Evolutionary conservation across 2,888 invertebrate species (phyloP).

Genomic region (Tinea trinotella): DNA sequence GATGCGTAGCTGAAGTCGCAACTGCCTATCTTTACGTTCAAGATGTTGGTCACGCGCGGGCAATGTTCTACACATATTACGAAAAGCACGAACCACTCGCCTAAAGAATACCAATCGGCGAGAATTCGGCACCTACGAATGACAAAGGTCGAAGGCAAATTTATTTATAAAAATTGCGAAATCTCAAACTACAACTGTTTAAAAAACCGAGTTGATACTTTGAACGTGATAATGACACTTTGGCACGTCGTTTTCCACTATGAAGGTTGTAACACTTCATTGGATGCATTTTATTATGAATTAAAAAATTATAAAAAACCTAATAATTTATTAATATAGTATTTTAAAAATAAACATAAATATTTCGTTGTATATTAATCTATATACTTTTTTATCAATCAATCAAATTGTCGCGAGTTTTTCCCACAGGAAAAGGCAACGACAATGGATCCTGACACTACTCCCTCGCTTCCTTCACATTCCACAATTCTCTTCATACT

Average conservation of each 20-base stretch:
- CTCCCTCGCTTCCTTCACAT: no score
- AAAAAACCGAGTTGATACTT: constrained; percentile 64
- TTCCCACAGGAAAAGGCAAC: no score
- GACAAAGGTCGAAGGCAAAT: constrained; percentile 68
- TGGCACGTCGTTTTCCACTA: constrained; percentile 38
- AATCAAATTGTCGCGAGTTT: no score
- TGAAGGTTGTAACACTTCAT: constrained; percentile 49
- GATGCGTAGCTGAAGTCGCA: neutral
- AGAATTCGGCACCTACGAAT: constrained; percentile 53
- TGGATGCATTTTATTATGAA: neutral
- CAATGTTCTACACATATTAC: constrained; percentile 39
- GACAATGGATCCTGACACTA: no score
- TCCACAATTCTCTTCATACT: no score
- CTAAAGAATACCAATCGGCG: constrained; percentile 65
- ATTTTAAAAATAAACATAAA: no score
- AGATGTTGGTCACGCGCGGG: constrained; percentile 18
- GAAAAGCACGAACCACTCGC: constrained; percentile 48
- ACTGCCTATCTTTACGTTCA: neutral
- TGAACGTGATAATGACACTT: constrained; percentile 55
- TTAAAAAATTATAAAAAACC: no score
- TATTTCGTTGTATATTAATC: no score
- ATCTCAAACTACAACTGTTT: constrained; percentile 26
- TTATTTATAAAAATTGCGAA: constrained; percentile 67
- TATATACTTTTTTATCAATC: no score
- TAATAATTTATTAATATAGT: no score